Evolutionary conservation across 2,113 vertebrate genomes (phyloP).

Genomic region (Rhynchomys soricoides): DNA sequence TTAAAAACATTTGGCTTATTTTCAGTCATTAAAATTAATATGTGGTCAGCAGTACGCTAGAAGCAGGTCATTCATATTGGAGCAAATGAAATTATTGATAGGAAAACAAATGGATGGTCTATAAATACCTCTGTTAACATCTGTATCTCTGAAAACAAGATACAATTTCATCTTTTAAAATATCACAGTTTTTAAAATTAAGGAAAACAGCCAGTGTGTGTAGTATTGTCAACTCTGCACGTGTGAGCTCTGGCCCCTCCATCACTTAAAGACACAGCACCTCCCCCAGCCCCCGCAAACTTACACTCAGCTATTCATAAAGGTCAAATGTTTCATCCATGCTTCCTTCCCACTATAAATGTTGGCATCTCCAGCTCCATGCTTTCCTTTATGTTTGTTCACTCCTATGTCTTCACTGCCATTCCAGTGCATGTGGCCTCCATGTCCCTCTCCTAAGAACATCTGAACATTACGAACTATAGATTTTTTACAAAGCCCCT

Average conservation of each 20-base stretch:
- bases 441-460: not conserved
- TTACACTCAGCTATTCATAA: not conserved
- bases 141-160: not conserved
- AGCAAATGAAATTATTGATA: slow-evolving; percentile 5
- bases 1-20: slow-evolving; percentile 13
- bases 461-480: not conserved
- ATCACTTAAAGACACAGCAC: not conserved
- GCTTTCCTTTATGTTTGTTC: not conserved
- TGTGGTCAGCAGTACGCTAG: not conserved
- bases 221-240: not conserved
- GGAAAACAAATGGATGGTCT: not conserved
- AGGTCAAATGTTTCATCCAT: not conserved
- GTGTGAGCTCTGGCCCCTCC: no score
- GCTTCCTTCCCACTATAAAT: not conserved
- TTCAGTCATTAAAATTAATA: slow-evolving; percentile 14
- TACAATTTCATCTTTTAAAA: not conserved
- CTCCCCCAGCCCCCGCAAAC: rapidly evolving
- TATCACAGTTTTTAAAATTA: not conserved
- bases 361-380: not conserved
- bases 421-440: not conserved
- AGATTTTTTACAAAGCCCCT: not conserved
- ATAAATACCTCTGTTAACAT: not conserved
- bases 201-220: not conserved
- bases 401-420: not conserved
- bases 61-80: not conserved